These are phyloP conservation scores for Muntiacus reevesi DNA, from an alignment of 2,113 vertebrate genomes.

Conservation along the genomic window DNA sequence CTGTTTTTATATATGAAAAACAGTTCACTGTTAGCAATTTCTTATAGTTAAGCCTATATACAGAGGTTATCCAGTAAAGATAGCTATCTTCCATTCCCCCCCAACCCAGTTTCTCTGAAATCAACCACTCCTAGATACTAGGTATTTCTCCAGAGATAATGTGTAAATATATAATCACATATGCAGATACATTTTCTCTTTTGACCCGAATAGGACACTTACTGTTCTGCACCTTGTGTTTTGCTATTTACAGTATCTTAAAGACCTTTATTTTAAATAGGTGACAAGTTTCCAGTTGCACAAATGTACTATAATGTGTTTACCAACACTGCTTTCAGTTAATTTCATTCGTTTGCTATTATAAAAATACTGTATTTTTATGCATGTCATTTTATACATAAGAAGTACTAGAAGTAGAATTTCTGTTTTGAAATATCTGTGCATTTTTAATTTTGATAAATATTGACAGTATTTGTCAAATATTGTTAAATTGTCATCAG, in stretches of 20 bases:
- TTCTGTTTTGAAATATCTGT: not conserved
- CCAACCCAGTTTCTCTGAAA: not conserved
- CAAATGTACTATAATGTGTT: not conserved
- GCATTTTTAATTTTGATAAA: conserved; percentile 23
- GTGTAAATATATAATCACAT: not conserved
- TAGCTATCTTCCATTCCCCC: not conserved
- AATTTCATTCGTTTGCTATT: not conserved
- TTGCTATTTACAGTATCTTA: not conserved
- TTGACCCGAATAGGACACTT: not conserved
- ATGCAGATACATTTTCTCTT: not conserved
- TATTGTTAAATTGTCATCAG: not conserved
- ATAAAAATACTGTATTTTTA: not conserved
- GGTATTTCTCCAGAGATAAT: not conserved
- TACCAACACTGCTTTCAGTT: not conserved
- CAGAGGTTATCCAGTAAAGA: not conserved
- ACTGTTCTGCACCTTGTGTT: not conserved
- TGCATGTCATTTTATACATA: not conserved
- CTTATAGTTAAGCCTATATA: not conserved
- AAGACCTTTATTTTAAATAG: not conserved
- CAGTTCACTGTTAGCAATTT: not conserved
- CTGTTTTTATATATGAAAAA: not conserved
- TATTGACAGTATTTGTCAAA: not conserved
- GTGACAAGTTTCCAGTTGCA: not conserved
- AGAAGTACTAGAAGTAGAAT: not conserved
- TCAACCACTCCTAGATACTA: not conserved